Percentiles rank a stretch among this genome's conserved stretches.
Conservation (phyloP, 2,113 vertebrate genomes). For the Chitala chitala region DNA sequence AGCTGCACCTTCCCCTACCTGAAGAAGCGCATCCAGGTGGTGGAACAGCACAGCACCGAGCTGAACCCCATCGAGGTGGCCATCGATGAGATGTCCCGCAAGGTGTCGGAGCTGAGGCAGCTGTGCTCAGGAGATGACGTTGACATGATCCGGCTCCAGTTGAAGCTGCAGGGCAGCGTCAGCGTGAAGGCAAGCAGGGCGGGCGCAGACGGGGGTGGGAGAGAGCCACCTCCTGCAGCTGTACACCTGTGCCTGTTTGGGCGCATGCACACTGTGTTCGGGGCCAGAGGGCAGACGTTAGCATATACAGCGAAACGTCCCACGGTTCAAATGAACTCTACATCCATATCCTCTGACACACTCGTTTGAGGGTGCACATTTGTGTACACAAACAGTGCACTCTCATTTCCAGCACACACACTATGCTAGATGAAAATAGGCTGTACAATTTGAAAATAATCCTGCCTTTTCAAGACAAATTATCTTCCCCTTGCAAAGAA, state of each 20-base stretch:
- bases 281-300: too few relatives aligned
- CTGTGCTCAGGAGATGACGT: conserved; percentile 90
- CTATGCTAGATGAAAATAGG: too few relatives aligned
- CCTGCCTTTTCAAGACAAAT: too few relatives aligned
- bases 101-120: conserved; percentile 92
- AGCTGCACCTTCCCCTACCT: conserved; percentile 90
- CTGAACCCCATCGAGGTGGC: conserved; percentile 98
- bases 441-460: not conserved
- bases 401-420: too few relatives aligned
- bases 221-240: not conserved
- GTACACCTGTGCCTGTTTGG: not conserved
- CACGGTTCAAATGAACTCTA: too few relatives aligned
- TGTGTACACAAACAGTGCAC: too few relatives aligned
- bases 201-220: not conserved
- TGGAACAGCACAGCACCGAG: conserved; percentile 89
- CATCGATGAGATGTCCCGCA: conserved; percentile 96
- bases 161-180: conserved; percentile 96
- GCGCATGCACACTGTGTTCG: too few relatives aligned
- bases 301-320: too few relatives aligned
- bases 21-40: conserved; percentile 92
- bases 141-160: conserved; percentile 96
- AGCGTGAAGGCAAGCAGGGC: conserved; percentile 75
- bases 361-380: too few relatives aligned
- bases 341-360: too few relatives aligned
- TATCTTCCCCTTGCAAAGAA: too few relatives aligned